Evolutionary conservation across 2,797 vertebrate species (phyloP).

Genomic region (Brachymystax lenok): DNA sequence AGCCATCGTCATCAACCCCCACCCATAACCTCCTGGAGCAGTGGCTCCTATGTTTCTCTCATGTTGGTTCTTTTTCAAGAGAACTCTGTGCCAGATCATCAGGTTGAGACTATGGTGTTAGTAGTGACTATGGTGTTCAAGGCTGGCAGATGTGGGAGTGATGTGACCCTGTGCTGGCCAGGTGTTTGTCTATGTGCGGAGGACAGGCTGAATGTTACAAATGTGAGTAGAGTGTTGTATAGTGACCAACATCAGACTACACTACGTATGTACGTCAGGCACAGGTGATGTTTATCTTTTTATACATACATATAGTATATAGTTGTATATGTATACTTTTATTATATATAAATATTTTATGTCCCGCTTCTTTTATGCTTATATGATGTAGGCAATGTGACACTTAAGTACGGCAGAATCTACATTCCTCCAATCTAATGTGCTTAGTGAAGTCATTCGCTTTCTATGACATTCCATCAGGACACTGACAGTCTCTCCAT

Average conservation of each 20-base stretch:
- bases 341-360: conserved; percentile 58
- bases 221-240: conserved; percentile 70
- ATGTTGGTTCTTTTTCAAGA: conserved; percentile 35
- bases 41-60: conserved; percentile 36
- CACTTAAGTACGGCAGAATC: conserved; percentile 30
- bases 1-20: conserved; percentile 16
- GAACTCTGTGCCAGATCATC: conserved; percentile 44
- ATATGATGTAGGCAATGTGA: conserved; percentile 35
- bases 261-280: conserved; percentile 54
- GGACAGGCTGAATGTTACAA: conserved; percentile 52
- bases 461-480: conserved; percentile 56
- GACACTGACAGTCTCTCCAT: conserved; percentile 73
- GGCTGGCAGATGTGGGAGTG: conserved; percentile 41
- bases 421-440: conserved; percentile 49
- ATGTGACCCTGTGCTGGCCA: conserved; percentile 7
- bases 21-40: conserved; percentile 25
- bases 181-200: conserved; percentile 27
- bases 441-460: conserved; percentile 41
- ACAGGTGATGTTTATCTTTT: conserved; percentile 59
- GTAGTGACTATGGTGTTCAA: conserved; percentile 33
- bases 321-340: conserved; percentile 66
- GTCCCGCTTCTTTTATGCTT: conserved; percentile 60
- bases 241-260: conserved; percentile 54
- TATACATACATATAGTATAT: conserved; percentile 66
- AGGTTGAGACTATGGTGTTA: conserved; percentile 41